Base-by-base conservation (phyloP, 2,113 vertebrate species). In the Castor canadensis region DNA sequence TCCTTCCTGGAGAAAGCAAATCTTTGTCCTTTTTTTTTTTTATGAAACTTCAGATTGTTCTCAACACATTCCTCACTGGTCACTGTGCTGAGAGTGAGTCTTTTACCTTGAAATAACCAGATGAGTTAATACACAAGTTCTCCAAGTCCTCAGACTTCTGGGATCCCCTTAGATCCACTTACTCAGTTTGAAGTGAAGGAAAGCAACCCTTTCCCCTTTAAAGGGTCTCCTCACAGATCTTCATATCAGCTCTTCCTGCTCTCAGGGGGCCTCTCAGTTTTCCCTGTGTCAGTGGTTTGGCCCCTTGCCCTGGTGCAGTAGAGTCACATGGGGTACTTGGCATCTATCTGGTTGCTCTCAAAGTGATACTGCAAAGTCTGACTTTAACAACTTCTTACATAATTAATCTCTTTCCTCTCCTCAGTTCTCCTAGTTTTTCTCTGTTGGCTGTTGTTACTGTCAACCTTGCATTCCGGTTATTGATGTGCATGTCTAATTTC, bases 401-500 rank as follows among this genome's bases (percentile, higher is more conserved):
- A 91, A 91, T 86, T 93, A 56, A 95, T 91, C 28, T 66, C 32
- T 54, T 91, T 95, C 79, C 52, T 83, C 49, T 87, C 87, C 73
- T 95, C 35, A n/a, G 83, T 45, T 60, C 15, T 83, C 75, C n/a
- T 24, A 69, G 71, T 12, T 79, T 96, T 49, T 71, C 77, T 90
- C 67, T 82, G n/a, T 72, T 75, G 80, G 26, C 58, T 69, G 93
- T 86, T 92, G 84, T 83, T n/a, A 45, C 38, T 79, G 75, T 96
- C 52, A 69, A 75, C 10, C 71, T 91, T 81, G 45, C 60, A 24
- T 72, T 76, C 47, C 69, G 32, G 40, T 87, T 91, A 79, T 12
- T 87, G 66, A 87, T 28, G n/a, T 64, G 22, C 28, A 6, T 71
- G 72, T 72, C n/a, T 88, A 28, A 69, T 86, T 87, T 71, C 28